Evolutionary conservation across 2,797 vertebrate species (phyloP), one percentile per base, ranked within the genome.

Genomic region (Pogoniulus pusillus): DNA sequence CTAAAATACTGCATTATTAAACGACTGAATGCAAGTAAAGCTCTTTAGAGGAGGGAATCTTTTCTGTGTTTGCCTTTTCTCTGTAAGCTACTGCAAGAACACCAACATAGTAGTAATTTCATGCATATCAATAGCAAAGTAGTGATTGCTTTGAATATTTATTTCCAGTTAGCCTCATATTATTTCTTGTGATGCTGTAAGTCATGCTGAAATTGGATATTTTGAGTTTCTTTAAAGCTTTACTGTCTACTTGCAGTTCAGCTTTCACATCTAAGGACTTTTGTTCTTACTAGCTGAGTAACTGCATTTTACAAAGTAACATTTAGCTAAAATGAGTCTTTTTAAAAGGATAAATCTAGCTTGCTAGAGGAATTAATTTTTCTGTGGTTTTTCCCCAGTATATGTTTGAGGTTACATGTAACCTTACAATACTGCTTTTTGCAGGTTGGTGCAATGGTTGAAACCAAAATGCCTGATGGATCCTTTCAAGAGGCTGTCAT

Each of bases 361-460:
- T 71, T 70, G 13, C 37, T 66, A 35, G 37, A 34, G 57, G 29
- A 65, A 79, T 68, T 53, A 49, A 4, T 68, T n/a, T 29, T 6
- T 60, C 0, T 35, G 19, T 35, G 5, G 72, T 71, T 59, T 62
- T 39, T 6, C 9, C 74, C 26, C 8, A 82, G 97, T 96, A 96
- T 97, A 69, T 95, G 64, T 60, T 27, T 47, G n/a, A 16, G 16
- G 35, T 89, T 41, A 10, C 23, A 19, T 5, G 4, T 95, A 59
- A 89, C 74, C 32, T 85, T n/a, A 81, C 62, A 49, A 41, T 85
- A 24, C 72, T 93, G 81, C 49, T 51, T 78, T 66, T 84, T 96
- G 66, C 95, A 99, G 99, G 98, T 99, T 93, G 99, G 99, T 91
- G 99, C 98, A 91, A 98, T 98, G 90, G 98, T 99, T 95, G 99